Evolutionary conservation across 2,113 vertebrate species (phyloP).

Genomic region (Datnioides undecimradiatus): DNA sequence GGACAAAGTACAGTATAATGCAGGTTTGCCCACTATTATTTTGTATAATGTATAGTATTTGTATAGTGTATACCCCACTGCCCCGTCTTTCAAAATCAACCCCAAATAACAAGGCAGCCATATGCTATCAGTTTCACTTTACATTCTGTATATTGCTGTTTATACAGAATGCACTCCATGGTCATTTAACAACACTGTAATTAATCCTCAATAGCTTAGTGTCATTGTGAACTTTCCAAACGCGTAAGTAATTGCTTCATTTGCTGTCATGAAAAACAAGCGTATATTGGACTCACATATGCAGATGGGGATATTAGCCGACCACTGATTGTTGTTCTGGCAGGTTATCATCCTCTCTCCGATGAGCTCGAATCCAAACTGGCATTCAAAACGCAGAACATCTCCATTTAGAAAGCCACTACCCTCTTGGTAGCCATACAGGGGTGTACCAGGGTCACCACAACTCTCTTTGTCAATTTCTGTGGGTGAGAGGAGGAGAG

Average conservation of each 20-base stretch:
- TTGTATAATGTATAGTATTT: slow-evolving; percentile 8
- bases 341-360: slow-evolving; percentile 97
- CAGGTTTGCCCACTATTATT: slow-evolving; percentile 1
- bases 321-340: slow-evolving; percentile 99
- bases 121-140: slow-evolving; percentile 49
- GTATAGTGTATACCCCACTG: background rate
- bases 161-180: slow-evolving; percentile 33
- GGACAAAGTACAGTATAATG: slow-evolving; percentile 9
- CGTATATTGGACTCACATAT: slow-evolving; percentile 91
- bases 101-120: slow-evolving; percentile 19
- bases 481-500: slow-evolving; percentile 70
- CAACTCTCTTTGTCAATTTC: slow-evolving; percentile 99
- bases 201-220: slow-evolving; percentile 56
- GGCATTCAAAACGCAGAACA: slow-evolving; percentile 95
- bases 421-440: slow-evolving; percentile 96
- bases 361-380: slow-evolving; percentile 98
- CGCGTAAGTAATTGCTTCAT: slow-evolving; percentile 67
- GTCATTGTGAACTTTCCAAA: slow-evolving; percentile 67
- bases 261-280: slow-evolving; percentile 42
- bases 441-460: slow-evolving; percentile 95
- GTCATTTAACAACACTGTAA: slow-evolving; percentile 58
- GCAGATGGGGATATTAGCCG: slow-evolving; percentile 99
- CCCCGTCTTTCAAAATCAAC: background rate
- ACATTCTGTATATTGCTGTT: slow-evolving; percentile 37
- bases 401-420: slow-evolving; percentile 96